Conservation (phyloP, 2,797 vertebrate genomes). For the Trichosurus vulpecula region DNA sequence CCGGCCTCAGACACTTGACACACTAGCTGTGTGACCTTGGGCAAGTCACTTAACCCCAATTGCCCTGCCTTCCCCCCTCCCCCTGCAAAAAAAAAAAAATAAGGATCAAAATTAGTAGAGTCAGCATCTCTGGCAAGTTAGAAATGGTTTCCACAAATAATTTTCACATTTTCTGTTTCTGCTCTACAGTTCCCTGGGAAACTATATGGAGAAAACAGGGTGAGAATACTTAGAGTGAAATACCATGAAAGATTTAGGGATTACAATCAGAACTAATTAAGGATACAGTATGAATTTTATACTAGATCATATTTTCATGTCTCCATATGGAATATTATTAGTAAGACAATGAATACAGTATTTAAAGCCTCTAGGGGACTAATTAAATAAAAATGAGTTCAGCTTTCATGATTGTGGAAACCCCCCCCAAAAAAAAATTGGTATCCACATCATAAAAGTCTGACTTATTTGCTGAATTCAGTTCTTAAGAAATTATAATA, state of each 20-base stretch:
- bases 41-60: no score
- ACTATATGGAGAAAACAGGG: not conserved
- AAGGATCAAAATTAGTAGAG: not conserved
- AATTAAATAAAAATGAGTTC: conserved; percentile 80
- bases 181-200: not conserved
- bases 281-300: conserved; percentile 74
- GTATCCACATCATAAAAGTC: conserved; percentile 42
- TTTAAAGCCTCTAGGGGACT: conserved; percentile 72
- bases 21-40: no score
- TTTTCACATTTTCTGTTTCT: not conserved
- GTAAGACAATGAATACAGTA: conserved; percentile 66
- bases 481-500: conserved; percentile 62
- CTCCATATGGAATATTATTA: conserved; percentile 65
- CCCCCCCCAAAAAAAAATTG: conserved; percentile 3
- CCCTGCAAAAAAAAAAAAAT: no score
- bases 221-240: not conserved
- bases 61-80: no score
- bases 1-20: no score
- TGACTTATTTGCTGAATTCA: conserved; percentile 49
- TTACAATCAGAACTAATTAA: conserved; percentile 75
- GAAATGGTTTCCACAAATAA: not conserved
- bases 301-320: conserved; percentile 78
- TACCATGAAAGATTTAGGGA: conserved; percentile 67
- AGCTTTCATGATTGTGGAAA: conserved; percentile 63
- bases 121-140: not conserved